Evolutionary conservation across 2,113 vertebrate genomes (phyloP), one percentile per base, ranked within the genome.

Genomic region (Engraulis encrasicolus): DNA sequence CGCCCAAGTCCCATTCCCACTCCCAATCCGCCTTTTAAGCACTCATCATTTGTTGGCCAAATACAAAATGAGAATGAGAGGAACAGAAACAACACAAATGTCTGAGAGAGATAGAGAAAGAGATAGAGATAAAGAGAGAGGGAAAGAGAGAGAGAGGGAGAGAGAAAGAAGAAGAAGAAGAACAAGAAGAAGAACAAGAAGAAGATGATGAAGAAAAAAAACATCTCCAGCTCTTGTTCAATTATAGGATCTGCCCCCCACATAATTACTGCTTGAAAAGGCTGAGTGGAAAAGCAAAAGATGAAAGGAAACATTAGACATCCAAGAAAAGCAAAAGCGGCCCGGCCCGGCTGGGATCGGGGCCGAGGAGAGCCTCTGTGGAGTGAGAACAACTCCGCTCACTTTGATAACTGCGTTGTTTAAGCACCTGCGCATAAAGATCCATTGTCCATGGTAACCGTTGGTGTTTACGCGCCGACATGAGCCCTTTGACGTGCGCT

Each of bases 401-500:
- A 54, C 71, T 48, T 37, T 74, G n/a, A 50, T 6, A 84, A 86
- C 83, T 84, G 82, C 54, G 77, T 81, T 85, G 50, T 82, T 81
- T 49, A 80, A 52, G 81, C 87, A 85, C 82, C 45, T 88, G 84
- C 11, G 17, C 80, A 45, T 52, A 82, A 52, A 34, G 81, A n/a
- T 34, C 66, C 20, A 74, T 84, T 78, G 80, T 79, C 79, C 77
- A 19, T 85, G 87, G 84, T 87, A 85, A 80, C 34, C n/a, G 6
- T 40, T 37, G 50, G 6, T 87, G 50, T 91, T 91, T 90, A 87
- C 85, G 82, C 83, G 37, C 78, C 61, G 77, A 86, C 74, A 6
- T 12, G 74, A n/a, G 81, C 90, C 89, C 89, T 83, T 88, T 86
- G 50, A 86, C 84, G 87, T 85, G 85, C n/a, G n/a, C 85, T 89